Base-by-base conservation (phyloP, 2,797 vertebrate species). In the Mastacembelus armatus region DNA sequence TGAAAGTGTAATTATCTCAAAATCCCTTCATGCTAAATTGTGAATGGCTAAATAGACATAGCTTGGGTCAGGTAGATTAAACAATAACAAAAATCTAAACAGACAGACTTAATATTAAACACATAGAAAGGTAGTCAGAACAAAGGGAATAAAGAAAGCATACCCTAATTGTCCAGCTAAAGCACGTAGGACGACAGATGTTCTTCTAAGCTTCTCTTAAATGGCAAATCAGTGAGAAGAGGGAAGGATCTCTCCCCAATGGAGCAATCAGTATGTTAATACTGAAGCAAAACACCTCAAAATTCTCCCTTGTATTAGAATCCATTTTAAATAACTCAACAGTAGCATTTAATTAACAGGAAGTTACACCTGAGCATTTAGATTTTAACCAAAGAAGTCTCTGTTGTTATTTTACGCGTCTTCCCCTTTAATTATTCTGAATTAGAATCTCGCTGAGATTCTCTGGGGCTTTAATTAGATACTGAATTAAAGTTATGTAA, bases 381-480 rank as follows among this genome's bases (percentile, higher is more conserved):
- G 75, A 79, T 66, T 71, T 84, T 66, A 83, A 84, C 80, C 69
- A 73, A 66, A 79, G 55, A 77, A 81, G 68, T 82, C 83, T 89
- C 80, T 56, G 71, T 83, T 90, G 83, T 89, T 88, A 58, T 85
- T 83, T 71, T 61, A 66, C 74, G 86, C 69, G 80, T 89, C 85
- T 90, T 81, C 69, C 66, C 67, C 69, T 85, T 89, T 89, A 92
- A 93, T 93, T 92, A 92, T 92, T 92, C 83, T 54, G 85, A 88
- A 86, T 86, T 76, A 74, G 61, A 88, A 85, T 75, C 83, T 88
- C 21, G 11, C 77, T 66, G 72, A 77, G 67, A 85, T 81, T 92
- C 92, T 92, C 92, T 62, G 55, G 90, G 89, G 91, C 79, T 92
- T 94, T 91, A 91, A 94, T 94, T 93, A 93, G 88, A 57, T 83